Evolutionary conservation across 2,888 invertebrate species (phyloP).

Genomic region (Lithophane socia): DNA sequence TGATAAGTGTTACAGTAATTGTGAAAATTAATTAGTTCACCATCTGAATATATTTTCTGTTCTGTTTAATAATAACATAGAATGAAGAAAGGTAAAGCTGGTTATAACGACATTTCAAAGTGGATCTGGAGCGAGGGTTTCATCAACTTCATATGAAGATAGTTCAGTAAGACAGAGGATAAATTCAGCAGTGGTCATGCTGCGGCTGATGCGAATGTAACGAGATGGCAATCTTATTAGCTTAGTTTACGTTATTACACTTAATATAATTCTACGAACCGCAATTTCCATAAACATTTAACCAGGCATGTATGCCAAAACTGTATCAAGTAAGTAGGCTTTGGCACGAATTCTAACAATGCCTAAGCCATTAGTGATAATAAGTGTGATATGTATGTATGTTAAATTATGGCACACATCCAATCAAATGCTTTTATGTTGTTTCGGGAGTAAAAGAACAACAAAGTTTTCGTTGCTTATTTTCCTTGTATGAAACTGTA

Average conservation of each 20-base stretch:
- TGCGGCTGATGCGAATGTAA: background rate
- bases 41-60: background rate
- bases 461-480: constrained; percentile 39
- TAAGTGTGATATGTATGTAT: constrained; percentile 40
- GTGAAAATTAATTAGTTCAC: constrained; percentile 12
- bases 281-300: constrained; percentile 36
- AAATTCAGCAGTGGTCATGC: background rate
- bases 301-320: constrained; percentile 23
- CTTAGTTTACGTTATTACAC: constrained; percentile 9
- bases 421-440: constrained; percentile 54
- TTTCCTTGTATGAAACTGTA: constrained; percentile 46
- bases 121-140: background rate
- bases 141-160: constrained; percentile 4
- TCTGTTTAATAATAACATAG: background rate
- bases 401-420: constrained; percentile 56
- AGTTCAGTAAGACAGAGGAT: background rate
- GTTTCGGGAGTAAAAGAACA: constrained; percentile 40
- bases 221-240: background rate
- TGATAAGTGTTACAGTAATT: background rate
- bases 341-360: constrained; percentile 54
- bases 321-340: constrained; percentile 31
- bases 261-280: background rate
- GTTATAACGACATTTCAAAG: background rate
- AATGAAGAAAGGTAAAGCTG: background rate
- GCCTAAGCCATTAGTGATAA: constrained; percentile 47